Evolutionary conservation across 1,140 invertebrate species (phyloP).

Genomic region (Delia radicum): DNA sequence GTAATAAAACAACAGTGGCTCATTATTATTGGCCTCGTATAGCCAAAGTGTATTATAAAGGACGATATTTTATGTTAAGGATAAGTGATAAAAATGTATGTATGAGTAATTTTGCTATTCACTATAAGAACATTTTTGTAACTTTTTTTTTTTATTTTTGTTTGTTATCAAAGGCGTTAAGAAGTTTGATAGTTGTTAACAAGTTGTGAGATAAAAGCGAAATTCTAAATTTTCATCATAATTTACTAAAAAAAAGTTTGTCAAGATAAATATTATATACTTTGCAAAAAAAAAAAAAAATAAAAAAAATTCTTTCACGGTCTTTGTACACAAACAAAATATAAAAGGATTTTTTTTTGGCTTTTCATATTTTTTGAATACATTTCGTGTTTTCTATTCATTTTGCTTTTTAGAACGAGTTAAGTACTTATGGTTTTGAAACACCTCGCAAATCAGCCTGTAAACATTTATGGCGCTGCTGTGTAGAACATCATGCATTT

Average conservation of each 20-base stretch:
- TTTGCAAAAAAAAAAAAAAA: not conserved
- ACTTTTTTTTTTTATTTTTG: not conserved
- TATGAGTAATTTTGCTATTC: slow-evolving; percentile 36
- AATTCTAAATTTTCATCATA: slow-evolving; percentile 9
- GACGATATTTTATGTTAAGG: slow-evolving; percentile 92
- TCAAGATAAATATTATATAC: not conserved
- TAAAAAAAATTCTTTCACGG: not conserved
- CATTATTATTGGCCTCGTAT: slow-evolving; percentile 99
- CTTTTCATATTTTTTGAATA: not conserved
- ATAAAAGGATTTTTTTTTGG: slow-evolving; percentile 4
- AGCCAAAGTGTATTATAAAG: slow-evolving; percentile 94
- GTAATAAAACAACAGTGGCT: slow-evolving; percentile 95
- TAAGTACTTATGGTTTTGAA: slow-evolving; percentile 94
- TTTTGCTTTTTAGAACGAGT: slow-evolving; percentile 73
- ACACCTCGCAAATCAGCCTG: slow-evolving; percentile 92
- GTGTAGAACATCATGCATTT: slow-evolving; percentile 97
- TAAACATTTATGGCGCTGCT: slow-evolving; percentile 98
- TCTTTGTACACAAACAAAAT: not conserved
- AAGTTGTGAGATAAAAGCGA: not conserved
- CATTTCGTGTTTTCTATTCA: slow-evolving; percentile 42
- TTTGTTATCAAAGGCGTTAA: slow-evolving; percentile 5
- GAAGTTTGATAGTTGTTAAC: not conserved
- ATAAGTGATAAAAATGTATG: slow-evolving; percentile 95
- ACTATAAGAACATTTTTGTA: not conserved
- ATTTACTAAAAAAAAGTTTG: not conserved